Evolutionary conservation across 2,113 vertebrate species (phyloP), one percentile per base, ranked within the genome.

Genomic region (Strix uralensis): DNA sequence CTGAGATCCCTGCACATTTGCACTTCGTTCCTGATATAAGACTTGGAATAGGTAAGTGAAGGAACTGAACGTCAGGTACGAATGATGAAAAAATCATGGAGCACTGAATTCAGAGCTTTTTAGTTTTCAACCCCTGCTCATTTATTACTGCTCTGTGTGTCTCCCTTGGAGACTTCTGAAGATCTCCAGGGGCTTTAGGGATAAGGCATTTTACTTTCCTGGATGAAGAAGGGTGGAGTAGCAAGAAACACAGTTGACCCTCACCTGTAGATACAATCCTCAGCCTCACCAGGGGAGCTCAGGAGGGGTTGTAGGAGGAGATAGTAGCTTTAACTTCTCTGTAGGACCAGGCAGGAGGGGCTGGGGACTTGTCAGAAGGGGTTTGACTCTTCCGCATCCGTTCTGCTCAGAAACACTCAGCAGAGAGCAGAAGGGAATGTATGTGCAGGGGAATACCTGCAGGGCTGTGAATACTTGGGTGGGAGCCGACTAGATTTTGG

Each of bases 311-410:
- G 62, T 3, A 21, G 7, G 26, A 20, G 52, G 30, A 66, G 7
- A 19, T 1, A 0, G 11, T 11, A 13, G n/a, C 46, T 78, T 17
- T 10, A 30, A 18, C 27, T 18, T 9, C 13, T 32, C 30, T 3
- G 1, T 5, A 22, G 65, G 66, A 40, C 18, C 44, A 15, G 46
- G 30, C 38, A 42, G 52, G 65, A 44, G 52, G 27, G 21, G 19
- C 17, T 65, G 51, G 27, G 54, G 30, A 15, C 15, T 61, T n/a
- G 7, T 27, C 32, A 52, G 30, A 13, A 40, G 13, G 17, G 23
- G 3, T 70, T 52, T 62, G 52, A 7, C 47, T 57, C 59, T 30
- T 52, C 29, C 74, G 49, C 25, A 32, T 23, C 26, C 32, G 3
- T 36, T 51, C 47, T 67, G 52, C 44, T 61, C 32, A 7, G 63